Conservation (phyloP, 2,797 vertebrate genomes). For the Macropodus opercularis region DNA sequence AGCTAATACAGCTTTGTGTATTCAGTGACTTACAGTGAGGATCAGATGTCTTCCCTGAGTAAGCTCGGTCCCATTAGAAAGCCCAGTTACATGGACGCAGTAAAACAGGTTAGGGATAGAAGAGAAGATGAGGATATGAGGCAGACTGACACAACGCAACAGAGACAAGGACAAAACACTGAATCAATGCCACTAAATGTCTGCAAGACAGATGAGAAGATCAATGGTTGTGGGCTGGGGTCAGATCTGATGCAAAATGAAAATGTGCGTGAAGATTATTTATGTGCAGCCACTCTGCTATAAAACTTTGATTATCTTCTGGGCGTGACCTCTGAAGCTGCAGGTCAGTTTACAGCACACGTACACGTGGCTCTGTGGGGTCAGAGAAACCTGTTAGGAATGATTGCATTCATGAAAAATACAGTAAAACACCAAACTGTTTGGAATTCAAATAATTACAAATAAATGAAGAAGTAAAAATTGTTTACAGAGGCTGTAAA, state of each 20-base stretch:
- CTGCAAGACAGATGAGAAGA: constrained; percentile 47
- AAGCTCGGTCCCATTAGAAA: constrained; percentile 45
- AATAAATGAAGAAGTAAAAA: neutral
- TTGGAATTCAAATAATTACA: too few relatives aligned
- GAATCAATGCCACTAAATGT: constrained; percentile 63
- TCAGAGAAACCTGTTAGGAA: too few relatives aligned
- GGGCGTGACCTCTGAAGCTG: constrained; percentile 24
- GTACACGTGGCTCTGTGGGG: too few relatives aligned
- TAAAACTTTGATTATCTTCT: constrained; percentile 44
- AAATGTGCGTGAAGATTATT: constrained; percentile 48
- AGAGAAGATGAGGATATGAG: constrained; percentile 36
- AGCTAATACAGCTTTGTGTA: neutral
- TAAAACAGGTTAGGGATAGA: constrained; percentile 31
- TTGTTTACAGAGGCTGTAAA: neutral
- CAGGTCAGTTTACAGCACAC: constrained; percentile 42
- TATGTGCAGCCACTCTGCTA: constrained; percentile 34
- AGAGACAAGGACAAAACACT: constrained; percentile 41
- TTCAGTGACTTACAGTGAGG: constrained; percentile 27
- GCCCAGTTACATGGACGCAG: constrained; percentile 21
- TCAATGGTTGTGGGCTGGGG: constrained; percentile 38
- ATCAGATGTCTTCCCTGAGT: constrained; percentile 57
- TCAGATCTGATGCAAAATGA: constrained; percentile 42
- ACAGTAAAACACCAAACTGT: too few relatives aligned
- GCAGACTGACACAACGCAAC: constrained; percentile 23
- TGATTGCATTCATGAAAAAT: too few relatives aligned